A percentile compares a stretch with the other conserved stretches of the same genome.
Evolutionary conservation across 2,797 vertebrate genomes (phyloP).

Genomic region (Dicrostonyx torquatus): DNA sequence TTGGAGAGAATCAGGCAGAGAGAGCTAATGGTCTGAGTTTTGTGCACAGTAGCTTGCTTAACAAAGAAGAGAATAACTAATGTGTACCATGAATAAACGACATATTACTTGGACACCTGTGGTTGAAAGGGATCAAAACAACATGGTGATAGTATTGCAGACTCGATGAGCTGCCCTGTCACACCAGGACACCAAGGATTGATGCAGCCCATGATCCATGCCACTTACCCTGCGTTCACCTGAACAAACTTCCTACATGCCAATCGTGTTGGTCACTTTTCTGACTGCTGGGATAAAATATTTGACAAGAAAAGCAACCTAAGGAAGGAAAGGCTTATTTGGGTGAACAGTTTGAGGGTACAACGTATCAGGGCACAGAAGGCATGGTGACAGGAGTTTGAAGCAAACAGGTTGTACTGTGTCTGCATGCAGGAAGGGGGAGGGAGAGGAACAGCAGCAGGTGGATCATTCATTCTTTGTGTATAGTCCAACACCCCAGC

Average conservation of each 20-base stretch:
- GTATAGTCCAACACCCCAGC: not conserved
- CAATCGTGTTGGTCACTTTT: not conserved
- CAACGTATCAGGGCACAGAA: not conserved
- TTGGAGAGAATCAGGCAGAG: conserved; percentile 77
- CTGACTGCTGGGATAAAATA: not conserved
- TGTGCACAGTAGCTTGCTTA: not conserved
- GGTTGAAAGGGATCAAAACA: not conserved
- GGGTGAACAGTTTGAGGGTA: not conserved
- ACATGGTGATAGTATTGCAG: not conserved
- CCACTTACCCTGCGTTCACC: not conserved
- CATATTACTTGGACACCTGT: not conserved
- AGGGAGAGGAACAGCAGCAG: not conserved
- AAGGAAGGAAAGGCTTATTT: not conserved
- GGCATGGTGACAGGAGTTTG: not conserved
- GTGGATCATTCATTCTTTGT: not conserved
- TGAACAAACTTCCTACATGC: not conserved
- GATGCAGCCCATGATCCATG: not conserved
- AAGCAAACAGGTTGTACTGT: not conserved
- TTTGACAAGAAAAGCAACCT: not conserved
- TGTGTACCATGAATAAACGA: not conserved
- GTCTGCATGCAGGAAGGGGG: not conserved
- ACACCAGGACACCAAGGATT: not conserved
- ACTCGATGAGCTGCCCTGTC: not conserved
- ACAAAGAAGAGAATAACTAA: not conserved
- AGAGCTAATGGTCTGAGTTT: conserved; percentile 1